A percentile compares a stretch with the other conserved stretches of the same genome.
Evolutionary conservation across 2,888 invertebrate species (phyloP).

Genomic region (Synergus laeviventris): DNA sequence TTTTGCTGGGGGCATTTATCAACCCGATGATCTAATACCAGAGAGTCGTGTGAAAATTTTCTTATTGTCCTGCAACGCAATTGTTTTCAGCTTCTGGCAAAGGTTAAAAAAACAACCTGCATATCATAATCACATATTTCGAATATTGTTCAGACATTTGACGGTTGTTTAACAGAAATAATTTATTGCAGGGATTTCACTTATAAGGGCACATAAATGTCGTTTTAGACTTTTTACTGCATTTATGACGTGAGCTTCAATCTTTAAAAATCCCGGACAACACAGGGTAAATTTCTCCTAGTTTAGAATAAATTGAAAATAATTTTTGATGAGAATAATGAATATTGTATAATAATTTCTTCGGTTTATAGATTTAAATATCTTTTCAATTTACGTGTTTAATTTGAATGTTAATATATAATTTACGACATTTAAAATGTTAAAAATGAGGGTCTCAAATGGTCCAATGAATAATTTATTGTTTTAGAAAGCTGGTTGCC

Average conservation of each 20-base stretch:
- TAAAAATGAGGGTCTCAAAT: not conserved
- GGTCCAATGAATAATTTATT: constrained; percentile 32
- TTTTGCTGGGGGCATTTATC: constrained; percentile 8
- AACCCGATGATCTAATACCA: constrained; percentile 21
- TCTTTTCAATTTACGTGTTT: not conserved
- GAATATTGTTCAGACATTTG: not conserved
- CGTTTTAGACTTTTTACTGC: too few relatives aligned
- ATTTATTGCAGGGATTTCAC: not conserved
- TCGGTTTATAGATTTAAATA: too few relatives aligned
- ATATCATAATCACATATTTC: not conserved
- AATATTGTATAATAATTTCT: too few relatives aligned
- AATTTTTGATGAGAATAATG: too few relatives aligned
- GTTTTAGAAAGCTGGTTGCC: constrained; percentile 12
- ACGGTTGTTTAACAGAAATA: not conserved
- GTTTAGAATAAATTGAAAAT: too few relatives aligned
- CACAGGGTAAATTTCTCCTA: too few relatives aligned
- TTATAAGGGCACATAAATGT: too few relatives aligned
- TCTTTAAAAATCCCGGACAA: too few relatives aligned
- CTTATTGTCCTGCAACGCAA: not conserved
- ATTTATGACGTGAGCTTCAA: too few relatives aligned
- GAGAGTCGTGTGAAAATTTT: constrained; percentile 23
- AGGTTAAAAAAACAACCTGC: not conserved
- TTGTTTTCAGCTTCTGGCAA: constrained; percentile 2
- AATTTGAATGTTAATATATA: not conserved
- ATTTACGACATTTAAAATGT: not conserved